phyloP scores from a whole-genome alignment of 2,797 vertebrate species.

The Novumbra hubbsi region DNA sequence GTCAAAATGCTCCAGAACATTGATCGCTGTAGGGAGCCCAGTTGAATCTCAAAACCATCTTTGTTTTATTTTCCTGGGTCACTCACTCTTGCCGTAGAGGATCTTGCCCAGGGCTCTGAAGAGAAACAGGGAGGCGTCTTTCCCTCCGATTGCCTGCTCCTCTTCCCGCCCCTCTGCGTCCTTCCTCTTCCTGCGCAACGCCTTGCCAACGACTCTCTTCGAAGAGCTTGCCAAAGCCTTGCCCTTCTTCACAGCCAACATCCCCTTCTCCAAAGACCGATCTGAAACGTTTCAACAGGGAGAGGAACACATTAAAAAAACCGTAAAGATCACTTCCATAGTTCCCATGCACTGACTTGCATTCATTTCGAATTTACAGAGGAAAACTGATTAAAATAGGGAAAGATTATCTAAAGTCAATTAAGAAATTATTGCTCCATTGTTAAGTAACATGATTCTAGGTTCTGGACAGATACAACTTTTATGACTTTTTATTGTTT shows the following conservation, averaged over 20 bases:
- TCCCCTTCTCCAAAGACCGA: conserved; percentile 64
- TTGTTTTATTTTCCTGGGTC: neutral
- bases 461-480: neutral
- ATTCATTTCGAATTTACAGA: too few species aligned
- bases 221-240: conserved; percentile 38
- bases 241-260: conserved; percentile 71
- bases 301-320: too few species aligned
- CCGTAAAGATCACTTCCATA: too few species aligned
- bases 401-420: too few species aligned
- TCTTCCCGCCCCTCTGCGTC: conserved; percentile 60
- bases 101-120: conserved; percentile 96
- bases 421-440: neutral
- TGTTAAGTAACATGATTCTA: neutral
- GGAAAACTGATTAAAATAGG: too few species aligned
- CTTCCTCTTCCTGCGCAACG: conserved; percentile 66
- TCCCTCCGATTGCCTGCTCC: conserved; percentile 83
- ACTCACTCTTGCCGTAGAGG: conserved; percentile 94
- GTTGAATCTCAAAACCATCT: neutral
- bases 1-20: neutral
- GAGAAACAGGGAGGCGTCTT: conserved; percentile 90
- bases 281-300: conserved; percentile 45
- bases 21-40: neutral
- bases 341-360: too few species aligned
- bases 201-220: conserved; percentile 60
- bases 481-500: too few species aligned